Evolutionary conservation across 2,888 invertebrate genomes (phyloP), one percentile per base, ranked within the genome.

Genomic region (Mythimna vitellina): DNA sequence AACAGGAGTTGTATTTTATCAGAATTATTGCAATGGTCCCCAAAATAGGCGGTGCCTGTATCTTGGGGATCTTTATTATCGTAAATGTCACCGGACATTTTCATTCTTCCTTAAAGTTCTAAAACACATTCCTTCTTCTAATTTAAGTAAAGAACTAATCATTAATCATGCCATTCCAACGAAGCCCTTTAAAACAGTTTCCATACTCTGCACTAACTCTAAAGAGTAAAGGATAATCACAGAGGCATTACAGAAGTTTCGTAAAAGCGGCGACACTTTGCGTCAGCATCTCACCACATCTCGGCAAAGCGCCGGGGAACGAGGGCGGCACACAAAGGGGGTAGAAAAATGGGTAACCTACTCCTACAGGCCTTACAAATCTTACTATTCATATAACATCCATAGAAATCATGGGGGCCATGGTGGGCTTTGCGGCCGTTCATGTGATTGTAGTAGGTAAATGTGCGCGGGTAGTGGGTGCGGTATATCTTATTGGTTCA

Each of bases 321-420:
- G 88, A 86, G 88, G 85, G 86, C 86, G 85, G 78, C 79, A 66
- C 74, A 85, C 83, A 88, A 88, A 88, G 84, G 81, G 80, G 78
- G 60, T 83, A 79, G 78, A 85, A 87, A 88, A 86, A 86, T 88
- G 85, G 87, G 87, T 88, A 84, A 88, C 84, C 84, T 80, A 85
- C 82, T 84, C 83, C 74, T 82, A 73, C 63, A 80, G 60, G 81
- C 85, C 72, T 82, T 83, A 76, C 78, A 81, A 80, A 82, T 79
- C 70, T 76, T 66, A 80, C 73, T 77, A 80, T 81, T 77, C 80
- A 79, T 42, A 81, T 83, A 74, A 77, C 67, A 78, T 68, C 70
- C 54, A 78, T 83, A 77, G 78, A 83, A 81, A 80, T 82, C 70
- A 79, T 73, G 65, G 83, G 68, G 63, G 32, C 61, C 58, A 80